A percentile compares a stretch with the other conserved stretches of the same genome.
Evolutionary conservation across 2,113 vertebrate species (phyloP).

Genomic region (Leuciscus idus): DNA sequence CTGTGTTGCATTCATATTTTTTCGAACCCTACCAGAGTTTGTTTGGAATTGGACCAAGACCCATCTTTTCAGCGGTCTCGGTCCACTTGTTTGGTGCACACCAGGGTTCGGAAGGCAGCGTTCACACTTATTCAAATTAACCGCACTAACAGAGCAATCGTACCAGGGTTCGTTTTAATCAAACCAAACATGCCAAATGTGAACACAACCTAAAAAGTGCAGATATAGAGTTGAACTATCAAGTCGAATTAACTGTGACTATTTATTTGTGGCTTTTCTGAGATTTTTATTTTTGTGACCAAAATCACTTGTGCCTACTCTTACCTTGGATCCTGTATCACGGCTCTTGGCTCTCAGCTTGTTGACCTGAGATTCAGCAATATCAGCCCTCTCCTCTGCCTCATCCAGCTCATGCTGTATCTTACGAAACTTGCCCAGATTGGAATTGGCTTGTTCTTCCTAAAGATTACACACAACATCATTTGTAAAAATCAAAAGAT

Average conservation of each 20-base stretch:
- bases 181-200: no score
- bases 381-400: slow-evolving; percentile 56
- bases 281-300: not conserved
- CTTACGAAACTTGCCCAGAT: slow-evolving; percentile 57
- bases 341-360: slow-evolving; percentile 59
- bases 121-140: no score
- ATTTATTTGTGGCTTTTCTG: not conserved
- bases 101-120: no score
- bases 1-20: no score
- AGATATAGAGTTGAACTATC: not conserved
- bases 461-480: slow-evolving; percentile 12
- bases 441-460: slow-evolving; percentile 64
- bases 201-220: not conserved
- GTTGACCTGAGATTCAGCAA: slow-evolving; percentile 59
- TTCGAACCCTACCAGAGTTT: no score
- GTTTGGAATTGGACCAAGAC: no score
- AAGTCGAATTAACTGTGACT: not conserved
- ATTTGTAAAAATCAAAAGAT: not conserved
- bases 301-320: not conserved
- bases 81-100: no score
- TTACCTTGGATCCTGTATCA: slow-evolving; percentile 52
- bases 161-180: no score
- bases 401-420: slow-evolving; percentile 37
- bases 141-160: no score
- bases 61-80: no score